Evolutionary conservation across 2,113 vertebrate genomes (phyloP).

Genomic region (Gnathonemus echidnorhynchus): DNA sequence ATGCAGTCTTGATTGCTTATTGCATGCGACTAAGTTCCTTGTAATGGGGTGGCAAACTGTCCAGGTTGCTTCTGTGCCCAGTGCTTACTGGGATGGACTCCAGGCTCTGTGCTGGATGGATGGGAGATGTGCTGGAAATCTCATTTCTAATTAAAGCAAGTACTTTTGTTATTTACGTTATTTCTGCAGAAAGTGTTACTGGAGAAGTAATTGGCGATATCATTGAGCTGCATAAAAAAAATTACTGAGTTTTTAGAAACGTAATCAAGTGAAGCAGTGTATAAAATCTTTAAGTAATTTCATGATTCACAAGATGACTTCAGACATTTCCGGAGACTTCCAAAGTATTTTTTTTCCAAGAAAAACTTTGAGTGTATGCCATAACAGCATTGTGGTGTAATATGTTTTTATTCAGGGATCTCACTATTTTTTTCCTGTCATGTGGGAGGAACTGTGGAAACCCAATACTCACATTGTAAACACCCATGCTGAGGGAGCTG

Average conservation of each 20-base stretch:
- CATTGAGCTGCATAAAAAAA: background rate
- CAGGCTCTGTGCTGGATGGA: background rate
- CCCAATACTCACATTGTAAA: slow-evolving; percentile 35
- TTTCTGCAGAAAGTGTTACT: background rate
- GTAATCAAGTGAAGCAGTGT: background rate
- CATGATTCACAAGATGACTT: background rate
- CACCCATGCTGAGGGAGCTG: slow-evolving; percentile 55
- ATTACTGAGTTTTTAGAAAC: background rate
- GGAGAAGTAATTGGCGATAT: background rate
- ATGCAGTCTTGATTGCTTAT: background rate
- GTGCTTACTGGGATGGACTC: background rate
- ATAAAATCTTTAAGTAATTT: background rate
- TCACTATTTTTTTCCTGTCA: background rate
- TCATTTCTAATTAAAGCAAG: background rate
- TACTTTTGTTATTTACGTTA: background rate
- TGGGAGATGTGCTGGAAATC: background rate
- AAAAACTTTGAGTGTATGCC: background rate
- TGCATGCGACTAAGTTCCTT: background rate
- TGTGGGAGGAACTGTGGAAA: background rate
- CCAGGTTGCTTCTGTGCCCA: background rate
- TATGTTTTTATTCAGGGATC: background rate
- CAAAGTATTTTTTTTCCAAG: background rate
- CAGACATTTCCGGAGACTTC: background rate
- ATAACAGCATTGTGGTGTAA: background rate
- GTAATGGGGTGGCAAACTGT: background rate